phyloP scores from a whole-genome alignment of 2,797 vertebrate species.

The Margarornis squamiger region DNA sequence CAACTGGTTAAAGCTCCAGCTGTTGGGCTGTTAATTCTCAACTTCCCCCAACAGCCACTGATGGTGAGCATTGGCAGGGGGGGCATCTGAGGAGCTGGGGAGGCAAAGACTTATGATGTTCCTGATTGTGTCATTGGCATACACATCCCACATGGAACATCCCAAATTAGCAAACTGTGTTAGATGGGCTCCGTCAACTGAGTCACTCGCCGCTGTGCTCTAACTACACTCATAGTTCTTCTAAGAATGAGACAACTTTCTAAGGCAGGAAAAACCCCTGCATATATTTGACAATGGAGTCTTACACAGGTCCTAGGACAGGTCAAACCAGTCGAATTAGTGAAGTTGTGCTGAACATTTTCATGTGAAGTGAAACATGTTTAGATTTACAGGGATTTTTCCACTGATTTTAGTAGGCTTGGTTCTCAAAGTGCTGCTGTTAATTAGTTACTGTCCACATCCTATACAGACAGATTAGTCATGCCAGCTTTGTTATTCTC shows the following conservation, averaged over 20 bases:
- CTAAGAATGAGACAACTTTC: not conserved
- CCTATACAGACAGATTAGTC: not conserved
- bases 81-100: not conserved
- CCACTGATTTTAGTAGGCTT: not conserved
- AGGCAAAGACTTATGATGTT: not conserved
- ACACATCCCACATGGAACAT: not conserved
- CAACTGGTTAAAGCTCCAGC: not conserved
- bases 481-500: not conserved
- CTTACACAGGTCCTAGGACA: not conserved
- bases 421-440: not conserved
- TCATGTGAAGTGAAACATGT: not conserved
- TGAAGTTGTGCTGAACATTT: not conserved
- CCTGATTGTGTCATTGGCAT: not conserved
- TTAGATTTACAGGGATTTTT: not conserved
- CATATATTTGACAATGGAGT: not conserved
- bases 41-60: rapidly evolving
- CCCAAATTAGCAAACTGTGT: not conserved
- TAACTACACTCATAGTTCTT: not conserved
- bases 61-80: not conserved
- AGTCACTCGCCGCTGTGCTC: not conserved
- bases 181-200: not conserved
- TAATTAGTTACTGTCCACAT: not conserved
- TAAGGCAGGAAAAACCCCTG: not conserved
- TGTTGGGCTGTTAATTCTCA: not conserved
- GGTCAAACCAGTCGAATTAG: not conserved